Evolutionary conservation across 2,888 invertebrate genomes (phyloP).

Genomic region (Axea sp.): DNA sequence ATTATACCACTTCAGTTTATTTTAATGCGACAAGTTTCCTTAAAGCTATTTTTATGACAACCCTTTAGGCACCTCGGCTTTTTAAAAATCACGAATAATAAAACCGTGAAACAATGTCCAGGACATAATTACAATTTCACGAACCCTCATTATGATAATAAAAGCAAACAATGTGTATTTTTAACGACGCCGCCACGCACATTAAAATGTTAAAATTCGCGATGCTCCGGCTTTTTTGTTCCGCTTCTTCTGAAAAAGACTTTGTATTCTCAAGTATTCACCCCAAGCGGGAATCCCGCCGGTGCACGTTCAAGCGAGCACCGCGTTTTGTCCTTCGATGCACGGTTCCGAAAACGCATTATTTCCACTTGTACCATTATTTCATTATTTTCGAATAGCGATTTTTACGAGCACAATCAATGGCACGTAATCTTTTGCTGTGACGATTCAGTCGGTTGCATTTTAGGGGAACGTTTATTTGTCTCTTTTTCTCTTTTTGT

Average conservation of each 20-base stretch:
- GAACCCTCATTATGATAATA: constrained; percentile 8
- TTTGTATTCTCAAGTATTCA: too few relatives aligned
- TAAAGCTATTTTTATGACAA: neutral
- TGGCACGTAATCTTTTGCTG: neutral
- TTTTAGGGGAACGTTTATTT: too few relatives aligned
- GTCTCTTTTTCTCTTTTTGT: too few relatives aligned
- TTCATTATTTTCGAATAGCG: neutral
- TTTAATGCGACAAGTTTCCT: neutral
- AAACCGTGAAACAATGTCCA: constrained; percentile 2
- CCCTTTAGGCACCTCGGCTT: too few relatives aligned
- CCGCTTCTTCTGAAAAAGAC: constrained; percentile 1
- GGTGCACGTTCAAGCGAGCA: neutral
- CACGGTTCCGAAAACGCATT: constrained; percentile 8
- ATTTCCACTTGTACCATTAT: neutral
- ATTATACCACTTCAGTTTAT: too few relatives aligned
- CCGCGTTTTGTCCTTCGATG: constrained; percentile 2
- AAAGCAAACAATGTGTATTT: constrained; percentile 20
- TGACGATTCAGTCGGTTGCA: too few relatives aligned
- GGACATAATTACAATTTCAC: constrained; percentile 4
- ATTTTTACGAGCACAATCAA: constrained; percentile 7
- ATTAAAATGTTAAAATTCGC: constrained; percentile 15
- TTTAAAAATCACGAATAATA: neutral
- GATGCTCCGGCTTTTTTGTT: neutral
- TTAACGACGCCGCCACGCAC: neutral
- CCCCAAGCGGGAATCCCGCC: constrained; percentile 7